Conservation (phyloP, 2,797 vertebrate species). For the Leptodactylus fallax region DNA sequence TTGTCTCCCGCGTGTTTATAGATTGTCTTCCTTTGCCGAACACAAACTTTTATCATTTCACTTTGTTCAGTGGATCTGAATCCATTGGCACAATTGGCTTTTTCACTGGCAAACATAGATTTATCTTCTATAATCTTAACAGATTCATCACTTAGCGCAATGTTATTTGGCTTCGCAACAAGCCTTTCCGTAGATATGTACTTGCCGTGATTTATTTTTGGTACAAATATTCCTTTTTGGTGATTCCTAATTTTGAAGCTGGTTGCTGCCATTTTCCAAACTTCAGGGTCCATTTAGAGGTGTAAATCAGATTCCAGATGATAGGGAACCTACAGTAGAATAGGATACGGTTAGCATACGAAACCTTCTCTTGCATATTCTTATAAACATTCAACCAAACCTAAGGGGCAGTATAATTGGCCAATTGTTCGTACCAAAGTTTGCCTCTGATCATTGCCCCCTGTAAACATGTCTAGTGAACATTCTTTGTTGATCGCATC, state of each 20-base stretch:
- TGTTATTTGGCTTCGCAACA: not conserved
- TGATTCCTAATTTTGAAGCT: constrained; percentile 37
- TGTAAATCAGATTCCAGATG: not conserved
- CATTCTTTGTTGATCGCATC: too few relatives aligned
- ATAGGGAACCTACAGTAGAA: constrained; percentile 42
- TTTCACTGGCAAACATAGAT: not conserved
- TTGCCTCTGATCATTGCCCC: too few relatives aligned
- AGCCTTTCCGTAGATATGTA: constrained; percentile 20
- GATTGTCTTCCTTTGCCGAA: not conserved
- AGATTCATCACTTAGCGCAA: not conserved
- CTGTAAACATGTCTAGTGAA: too few relatives aligned
- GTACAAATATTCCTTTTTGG: not conserved
- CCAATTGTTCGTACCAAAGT: too few relatives aligned
- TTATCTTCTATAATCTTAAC: not conserved
- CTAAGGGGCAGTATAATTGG: too few relatives aligned
- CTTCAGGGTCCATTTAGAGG: constrained; percentile 45
- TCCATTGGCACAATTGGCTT: not conserved
- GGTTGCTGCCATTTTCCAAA: constrained; percentile 46
- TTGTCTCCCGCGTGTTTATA: constrained; percentile 38
- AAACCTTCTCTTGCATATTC: not conserved
- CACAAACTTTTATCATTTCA: not conserved
- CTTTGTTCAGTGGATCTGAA: not conserved
- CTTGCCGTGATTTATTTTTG: constrained; percentile 17
- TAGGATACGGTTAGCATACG: constrained; percentile 3
- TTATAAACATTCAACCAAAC: too few relatives aligned